Evolutionary conservation across 2,888 invertebrate genomes (phyloP).

Genomic region (Microctonus brassicae): DNA sequence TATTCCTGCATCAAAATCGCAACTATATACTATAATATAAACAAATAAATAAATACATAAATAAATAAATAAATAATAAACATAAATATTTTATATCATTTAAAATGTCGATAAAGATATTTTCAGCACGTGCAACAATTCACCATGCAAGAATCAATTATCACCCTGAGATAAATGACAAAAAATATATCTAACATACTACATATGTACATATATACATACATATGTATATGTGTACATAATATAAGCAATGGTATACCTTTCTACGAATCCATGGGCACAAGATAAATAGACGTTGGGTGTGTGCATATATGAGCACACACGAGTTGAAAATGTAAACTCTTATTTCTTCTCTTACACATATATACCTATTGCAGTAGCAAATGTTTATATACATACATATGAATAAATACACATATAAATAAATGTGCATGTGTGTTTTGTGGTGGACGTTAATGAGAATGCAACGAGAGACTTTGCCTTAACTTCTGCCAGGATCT

Average conservation of each 20-base stretch:
- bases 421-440: slow-evolving; percentile 7
- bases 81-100: background rate
- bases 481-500: slow-evolving; percentile 56
- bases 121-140: slow-evolving; percentile 25
- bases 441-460: slow-evolving; percentile 56
- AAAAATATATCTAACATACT: too few relatives aligned
- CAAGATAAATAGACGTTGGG: slow-evolving; percentile 51
- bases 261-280: slow-evolving; percentile 51
- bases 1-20: too few relatives aligned
- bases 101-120: background rate
- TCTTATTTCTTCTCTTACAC: slow-evolving; percentile 28
- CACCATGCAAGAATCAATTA: slow-evolving; percentile 42
- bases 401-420: background rate
- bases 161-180: slow-evolving; percentile 34
- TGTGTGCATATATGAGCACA: slow-evolving; percentile 13
- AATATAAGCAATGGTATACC: slow-evolving; percentile 43
- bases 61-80: background rate
- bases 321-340: slow-evolving; percentile 2
- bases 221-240: too few relatives aligned
- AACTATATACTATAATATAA: too few relatives aligned
- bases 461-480: slow-evolving; percentile 51
- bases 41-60: too few relatives aligned
- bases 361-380: slow-evolving; percentile 43
- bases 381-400: slow-evolving; percentile 28
- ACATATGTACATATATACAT: too few relatives aligned